phyloP scores from a whole-genome alignment of 2,113 vertebrate genomes.

The Phaethornis superciliosus region DNA sequence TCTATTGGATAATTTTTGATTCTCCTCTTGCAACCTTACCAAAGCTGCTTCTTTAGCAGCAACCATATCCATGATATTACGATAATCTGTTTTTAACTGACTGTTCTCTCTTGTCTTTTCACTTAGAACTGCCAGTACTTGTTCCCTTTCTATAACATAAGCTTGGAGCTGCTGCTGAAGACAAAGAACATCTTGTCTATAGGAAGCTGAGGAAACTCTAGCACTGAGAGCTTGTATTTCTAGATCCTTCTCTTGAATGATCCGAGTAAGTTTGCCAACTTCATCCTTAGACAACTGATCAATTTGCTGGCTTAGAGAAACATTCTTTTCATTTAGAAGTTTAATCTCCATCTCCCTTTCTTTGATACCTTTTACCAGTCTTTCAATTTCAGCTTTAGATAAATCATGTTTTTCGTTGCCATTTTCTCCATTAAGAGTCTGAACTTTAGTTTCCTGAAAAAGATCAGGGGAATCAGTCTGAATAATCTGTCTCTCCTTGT shows the following conservation, averaged over 20 bases:
- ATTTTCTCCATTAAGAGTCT: conserved; percentile 87
- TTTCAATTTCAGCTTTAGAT: conserved; percentile 92
- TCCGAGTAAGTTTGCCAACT: conserved; percentile 89
- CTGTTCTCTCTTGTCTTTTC: conserved; percentile 96
- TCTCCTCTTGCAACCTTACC: conserved; percentile 91
- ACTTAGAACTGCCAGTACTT: conserved; percentile 89
- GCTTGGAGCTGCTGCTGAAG: conserved; percentile 94
- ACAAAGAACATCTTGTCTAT: conserved; percentile 83
- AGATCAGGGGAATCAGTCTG: conserved; percentile 81
- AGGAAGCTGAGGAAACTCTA: conserved; percentile 80
- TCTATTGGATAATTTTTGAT: conserved; percentile 81
- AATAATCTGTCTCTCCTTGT: conserved; percentile 68
- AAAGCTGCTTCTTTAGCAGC: conserved; percentile 92
- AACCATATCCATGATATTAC: conserved; percentile 90
- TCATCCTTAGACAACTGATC: conserved; percentile 92
- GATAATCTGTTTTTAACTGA: conserved; percentile 91
- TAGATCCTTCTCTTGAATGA: conserved; percentile 92
- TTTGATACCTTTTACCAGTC: conserved; percentile 89
- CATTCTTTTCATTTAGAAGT: conserved; percentile 92
- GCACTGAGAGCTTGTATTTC: conserved; percentile 94
- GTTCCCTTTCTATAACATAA: conserved; percentile 88
- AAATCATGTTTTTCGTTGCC: conserved; percentile 96
- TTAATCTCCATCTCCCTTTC: conserved; percentile 94
- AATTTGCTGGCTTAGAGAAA: conserved; percentile 86
- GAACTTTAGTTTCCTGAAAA: conserved; percentile 89